Evolutionary conservation across 2,797 vertebrate genomes (phyloP).

Genomic region (Propithecus perrieri): DNA sequence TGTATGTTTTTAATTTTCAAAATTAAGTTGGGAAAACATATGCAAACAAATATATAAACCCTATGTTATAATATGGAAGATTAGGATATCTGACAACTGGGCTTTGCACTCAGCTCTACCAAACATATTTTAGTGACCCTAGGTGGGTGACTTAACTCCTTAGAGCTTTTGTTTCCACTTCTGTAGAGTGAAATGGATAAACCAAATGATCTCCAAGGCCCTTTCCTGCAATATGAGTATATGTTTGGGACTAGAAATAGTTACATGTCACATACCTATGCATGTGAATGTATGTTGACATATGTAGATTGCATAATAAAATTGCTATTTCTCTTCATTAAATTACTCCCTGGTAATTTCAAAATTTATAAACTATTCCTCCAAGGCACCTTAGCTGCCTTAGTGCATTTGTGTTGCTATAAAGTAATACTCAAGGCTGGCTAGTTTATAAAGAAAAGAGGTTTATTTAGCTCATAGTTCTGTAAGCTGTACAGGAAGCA

Average conservation of each 20-base stretch:
- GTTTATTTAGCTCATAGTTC: background rate
- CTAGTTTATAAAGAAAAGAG: background rate
- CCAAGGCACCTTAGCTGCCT: background rate
- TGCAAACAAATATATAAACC: background rate
- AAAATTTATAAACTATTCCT: slow-evolving; percentile 55
- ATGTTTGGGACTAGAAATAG: background rate
- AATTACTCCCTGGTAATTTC: slow-evolving; percentile 45
- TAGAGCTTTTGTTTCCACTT: background rate
- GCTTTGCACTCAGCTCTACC: background rate
- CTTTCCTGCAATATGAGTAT: background rate
- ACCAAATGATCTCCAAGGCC: background rate
- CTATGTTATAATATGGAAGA: background rate
- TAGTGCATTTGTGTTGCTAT: background rate
- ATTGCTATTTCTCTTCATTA: slow-evolving; percentile 35
- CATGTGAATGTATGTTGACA: slow-evolving; percentile 1
- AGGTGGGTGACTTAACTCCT: background rate
- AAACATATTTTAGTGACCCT: background rate
- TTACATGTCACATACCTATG: background rate
- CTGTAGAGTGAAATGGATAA: background rate
- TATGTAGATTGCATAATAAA: slow-evolving; percentile 25
- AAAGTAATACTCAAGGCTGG: background rate
- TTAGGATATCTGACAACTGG: background rate
- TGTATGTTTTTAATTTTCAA: background rate
- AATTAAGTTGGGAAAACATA: background rate
- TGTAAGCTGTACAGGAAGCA: background rate